phyloP scores from a whole-genome alignment of 2,113 vertebrate species.

The Sapajus apella region DNA sequence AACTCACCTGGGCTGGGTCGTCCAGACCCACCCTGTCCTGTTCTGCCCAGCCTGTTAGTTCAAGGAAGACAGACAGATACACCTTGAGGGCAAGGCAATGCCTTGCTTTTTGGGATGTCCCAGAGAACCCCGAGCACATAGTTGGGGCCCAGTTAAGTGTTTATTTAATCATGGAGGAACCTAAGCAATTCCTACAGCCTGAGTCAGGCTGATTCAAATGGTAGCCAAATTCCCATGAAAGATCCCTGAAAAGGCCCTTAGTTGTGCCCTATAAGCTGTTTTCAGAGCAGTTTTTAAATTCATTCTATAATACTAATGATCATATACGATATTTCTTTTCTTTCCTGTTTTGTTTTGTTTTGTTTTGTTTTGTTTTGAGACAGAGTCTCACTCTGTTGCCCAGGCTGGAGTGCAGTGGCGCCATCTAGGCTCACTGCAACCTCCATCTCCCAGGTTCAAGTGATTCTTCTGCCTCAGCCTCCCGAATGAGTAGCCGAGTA shows the following conservation, averaged over 20 bases:
- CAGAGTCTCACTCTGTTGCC: too few species aligned
- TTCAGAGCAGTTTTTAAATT: neutral
- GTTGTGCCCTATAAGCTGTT: neutral
- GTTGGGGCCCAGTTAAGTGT: neutral
- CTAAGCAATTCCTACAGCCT: constrained; percentile 34
- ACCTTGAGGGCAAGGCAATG: constrained; percentile 2
- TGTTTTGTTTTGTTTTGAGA: too few species aligned
- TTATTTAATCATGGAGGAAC: constrained; percentile 51
- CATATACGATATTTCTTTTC: neutral
- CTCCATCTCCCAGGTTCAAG: too few species aligned
- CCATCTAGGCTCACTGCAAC: too few species aligned
- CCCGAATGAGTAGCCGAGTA: too few species aligned
- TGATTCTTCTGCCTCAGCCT: too few species aligned
- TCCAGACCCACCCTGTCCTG: neutral
- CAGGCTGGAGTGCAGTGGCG: too few species aligned
- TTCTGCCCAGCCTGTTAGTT: constrained; percentile 23
- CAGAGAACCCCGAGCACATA: neutral
- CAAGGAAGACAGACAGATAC: constrained; percentile 44
- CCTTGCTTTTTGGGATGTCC: constrained; percentile 6
- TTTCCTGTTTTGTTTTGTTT: too few species aligned
- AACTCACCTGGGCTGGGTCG: neutral
- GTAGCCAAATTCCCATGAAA: constrained; percentile 31
- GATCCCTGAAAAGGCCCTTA: neutral
- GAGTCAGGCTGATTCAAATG: constrained; percentile 45
- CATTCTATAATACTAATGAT: neutral